phyloP scores from a whole-genome alignment of 2,113 vertebrate genomes.

The Pterocles orientalis region DNA sequence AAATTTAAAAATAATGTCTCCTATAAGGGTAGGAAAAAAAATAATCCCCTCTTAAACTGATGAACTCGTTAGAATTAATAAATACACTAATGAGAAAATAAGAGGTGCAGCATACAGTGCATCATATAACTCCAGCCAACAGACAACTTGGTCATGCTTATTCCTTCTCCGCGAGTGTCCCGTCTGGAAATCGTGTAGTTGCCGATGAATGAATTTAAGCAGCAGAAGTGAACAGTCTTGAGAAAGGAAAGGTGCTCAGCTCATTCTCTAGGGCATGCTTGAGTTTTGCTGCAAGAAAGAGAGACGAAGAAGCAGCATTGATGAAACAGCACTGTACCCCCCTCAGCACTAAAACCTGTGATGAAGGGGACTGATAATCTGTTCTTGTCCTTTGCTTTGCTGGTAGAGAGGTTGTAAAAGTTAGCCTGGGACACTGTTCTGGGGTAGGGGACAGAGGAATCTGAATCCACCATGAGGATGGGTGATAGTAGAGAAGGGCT shows the following conservation, averaged over 20 bases:
- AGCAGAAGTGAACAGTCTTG: neutral
- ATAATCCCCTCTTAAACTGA: neutral
- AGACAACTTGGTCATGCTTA: neutral
- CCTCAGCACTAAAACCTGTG: neutral
- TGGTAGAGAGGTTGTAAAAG: neutral
- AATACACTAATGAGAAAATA: neutral
- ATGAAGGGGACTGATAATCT: too few relatives aligned
- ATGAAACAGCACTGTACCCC: neutral
- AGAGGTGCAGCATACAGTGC: neutral
- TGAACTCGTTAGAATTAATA: neutral
- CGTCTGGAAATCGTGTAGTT: neutral
- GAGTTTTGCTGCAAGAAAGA: neutral
- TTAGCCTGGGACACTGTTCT: neutral
- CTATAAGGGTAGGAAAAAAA: neutral
- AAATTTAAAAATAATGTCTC: neutral
- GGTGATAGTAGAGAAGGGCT: accelerated
- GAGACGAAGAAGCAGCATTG: neutral
- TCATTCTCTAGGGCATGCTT: neutral
- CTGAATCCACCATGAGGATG: neutral
- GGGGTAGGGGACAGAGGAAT: accelerated
- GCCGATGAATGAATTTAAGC: neutral
- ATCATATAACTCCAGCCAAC: neutral
- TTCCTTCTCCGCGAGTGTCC: neutral
- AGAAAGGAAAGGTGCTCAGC: neutral
- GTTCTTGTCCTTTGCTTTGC: neutral